Conservation (phyloP, 1,140 invertebrate genomes). For the Choristoneura fumiferana region DNA sequence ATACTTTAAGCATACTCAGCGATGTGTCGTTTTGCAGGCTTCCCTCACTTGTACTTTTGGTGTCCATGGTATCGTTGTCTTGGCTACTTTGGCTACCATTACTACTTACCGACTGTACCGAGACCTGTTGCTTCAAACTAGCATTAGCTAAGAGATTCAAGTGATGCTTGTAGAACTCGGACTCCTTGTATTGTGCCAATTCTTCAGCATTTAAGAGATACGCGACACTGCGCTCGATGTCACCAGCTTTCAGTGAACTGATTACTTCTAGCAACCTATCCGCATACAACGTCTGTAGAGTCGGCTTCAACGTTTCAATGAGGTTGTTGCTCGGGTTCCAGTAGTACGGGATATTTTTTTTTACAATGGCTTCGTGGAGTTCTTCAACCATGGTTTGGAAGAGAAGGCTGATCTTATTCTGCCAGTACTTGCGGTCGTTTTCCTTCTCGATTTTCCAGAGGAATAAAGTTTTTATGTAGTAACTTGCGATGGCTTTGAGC, state of each 20-base stretch:
- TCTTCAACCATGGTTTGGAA: constrained; percentile 70
- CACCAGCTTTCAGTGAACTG: constrained; percentile 36
- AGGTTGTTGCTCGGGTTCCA: constrained; percentile 73
- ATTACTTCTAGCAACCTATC: constrained; percentile 46
- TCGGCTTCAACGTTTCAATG: constrained; percentile 41
- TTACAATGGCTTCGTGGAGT: constrained; percentile 49
- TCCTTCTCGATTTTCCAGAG: constrained; percentile 63
- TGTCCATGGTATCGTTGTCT: neutral
- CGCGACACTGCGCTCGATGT: constrained; percentile 39
- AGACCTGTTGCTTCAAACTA: neutral
- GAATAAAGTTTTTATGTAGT: constrained; percentile 78
- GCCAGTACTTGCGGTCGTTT: constrained; percentile 59
- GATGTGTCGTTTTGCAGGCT: neutral
- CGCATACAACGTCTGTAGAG: constrained; percentile 39
- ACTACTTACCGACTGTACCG: neutral
- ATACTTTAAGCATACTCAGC: neutral
- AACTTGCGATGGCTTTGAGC: constrained; percentile 71
- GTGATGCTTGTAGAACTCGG: constrained; percentile 44
- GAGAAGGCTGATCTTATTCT: constrained; percentile 55
- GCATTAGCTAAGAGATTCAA: neutral
- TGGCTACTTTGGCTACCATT: neutral
- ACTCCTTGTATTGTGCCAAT: constrained; percentile 40
- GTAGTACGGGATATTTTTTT: constrained; percentile 68
- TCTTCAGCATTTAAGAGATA: constrained; percentile 42
- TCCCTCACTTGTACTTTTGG: neutral